Base-by-base conservation (phyloP, 1,140 invertebrate species). In the Anoplolepis gracilipes region DNA sequence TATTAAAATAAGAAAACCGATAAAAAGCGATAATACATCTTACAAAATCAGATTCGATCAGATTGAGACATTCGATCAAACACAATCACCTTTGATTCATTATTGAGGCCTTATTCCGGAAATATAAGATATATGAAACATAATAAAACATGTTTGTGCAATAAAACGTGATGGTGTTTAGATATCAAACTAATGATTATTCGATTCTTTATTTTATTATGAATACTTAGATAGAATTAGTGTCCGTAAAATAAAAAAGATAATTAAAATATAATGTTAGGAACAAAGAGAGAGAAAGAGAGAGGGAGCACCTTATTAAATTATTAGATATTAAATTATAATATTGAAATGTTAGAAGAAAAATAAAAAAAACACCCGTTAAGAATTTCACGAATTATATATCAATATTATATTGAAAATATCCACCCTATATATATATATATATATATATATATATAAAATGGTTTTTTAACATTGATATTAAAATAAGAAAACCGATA, bases 1-100 rank as follows among this genome's bases (percentile, higher is more conserved):
- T 36, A 75, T 76, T 39, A 39, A 76, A 61, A 39, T 13, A 4
- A 25, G 3, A 10, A 75, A 28, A 13, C 22, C 3, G 22, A 7
- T 0, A 13, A 53, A 13, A 33, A 7, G 30, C 28, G 11, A 55
- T 33, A 42, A 16, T 55, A 33, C n/a, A 6, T 16, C 2, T 33
- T n/a, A 28, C 36, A 28, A 28, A 42, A 76, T 30, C 16, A 70
- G 16, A 70, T 70, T 19, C 11, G 46, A 76, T n/a, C 28, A 49
- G 25, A 70, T 70, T 19, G n/a, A 77, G 16, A 39, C 13, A 57
- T 39, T 36, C 30, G 62, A 69, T 67, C 39, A 19, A 62, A 39
- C 75, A 57, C n/a, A 53, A 61, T 77, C 39, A 61, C 75, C n/a
- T 57, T 36, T 42, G 13, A 49, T 49, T 49, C 16, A 28, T 30